Base-by-base conservation (phyloP, 2,113 vertebrate genomes). In the Andinoacara biseriatus region DNA sequence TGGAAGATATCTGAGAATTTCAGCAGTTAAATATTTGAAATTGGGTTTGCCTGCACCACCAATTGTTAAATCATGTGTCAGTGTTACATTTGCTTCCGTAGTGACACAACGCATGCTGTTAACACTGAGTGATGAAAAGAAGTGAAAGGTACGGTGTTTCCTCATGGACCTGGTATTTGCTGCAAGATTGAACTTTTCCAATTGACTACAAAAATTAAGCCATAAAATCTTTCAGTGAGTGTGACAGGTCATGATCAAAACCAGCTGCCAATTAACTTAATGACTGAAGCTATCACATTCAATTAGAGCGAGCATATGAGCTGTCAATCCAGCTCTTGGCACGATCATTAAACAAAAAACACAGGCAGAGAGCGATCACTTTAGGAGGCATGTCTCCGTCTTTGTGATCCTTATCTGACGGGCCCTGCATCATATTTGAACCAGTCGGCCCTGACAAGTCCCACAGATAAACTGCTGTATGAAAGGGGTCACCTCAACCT, bases 191-290 rank as follows among this genome's bases (percentile, higher is more conserved):
- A 81, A 18, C 24, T 88, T 88, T 87, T 80, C 86, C 83, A 79
- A 74, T 82, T 67, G 85, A 81, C 87, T 65, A 62, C 87, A 83
- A 75, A 91, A 90, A 92, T 90, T 29, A 93, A 90, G 90, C 79
- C 82, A 84, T 92, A 87, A 90, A 87, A 78, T 87, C 80, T 89
- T 22, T 83, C 90, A 95, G 91, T 61, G 87, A 86, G 79, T 87
- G 81, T 89, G 90, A 91, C 92, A 84, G 87, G 86, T 77, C 61
- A 6, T 77, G 87, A 94, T 93, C 91, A 89, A 85, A 92, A 93
- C 92, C 93, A 94, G 93, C 91, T 94, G 92, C 87, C 90, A 94
- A 94, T 94, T 94, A 94, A 90, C 92, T 82, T 93, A 95, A 95
- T 94, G 91, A 94, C 92, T 87, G 85, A 84, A 91, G 90, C 92